phyloP scores from a whole-genome alignment of 2,797 vertebrate genomes.

The Clarias platycephalus region DNA sequence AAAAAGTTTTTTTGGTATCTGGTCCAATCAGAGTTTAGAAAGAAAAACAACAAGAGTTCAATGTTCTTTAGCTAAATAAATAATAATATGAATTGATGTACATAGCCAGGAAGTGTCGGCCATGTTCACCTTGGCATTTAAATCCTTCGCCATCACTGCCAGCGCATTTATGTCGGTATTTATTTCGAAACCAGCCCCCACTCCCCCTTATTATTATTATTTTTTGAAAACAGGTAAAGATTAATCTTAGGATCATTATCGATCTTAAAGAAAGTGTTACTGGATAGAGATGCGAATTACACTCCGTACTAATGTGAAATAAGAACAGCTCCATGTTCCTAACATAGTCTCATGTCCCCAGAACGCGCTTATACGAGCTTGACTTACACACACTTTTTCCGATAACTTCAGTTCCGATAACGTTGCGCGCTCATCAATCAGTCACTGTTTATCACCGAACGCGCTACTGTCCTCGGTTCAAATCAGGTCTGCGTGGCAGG shows the following conservation, averaged over 20 bases:
- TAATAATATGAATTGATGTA: neutral
- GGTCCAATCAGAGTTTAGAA: neutral
- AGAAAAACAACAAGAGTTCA: neutral
- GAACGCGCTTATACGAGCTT: neutral
- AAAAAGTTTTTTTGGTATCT: neutral
- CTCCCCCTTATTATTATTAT: no score
- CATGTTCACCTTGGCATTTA: neutral
- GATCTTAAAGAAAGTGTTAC: neutral
- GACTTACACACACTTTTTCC: no score
- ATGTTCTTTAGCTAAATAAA: neutral
- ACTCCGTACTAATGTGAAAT: neutral
- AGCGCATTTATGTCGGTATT: constrained; percentile 31
- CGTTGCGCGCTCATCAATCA: neutral
- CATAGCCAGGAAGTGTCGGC: neutral
- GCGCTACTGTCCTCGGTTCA: neutral
- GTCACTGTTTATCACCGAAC: neutral
- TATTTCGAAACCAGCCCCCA: neutral
- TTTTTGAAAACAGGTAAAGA: neutral
- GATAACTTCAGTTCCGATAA: neutral
- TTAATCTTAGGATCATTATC: neutral
- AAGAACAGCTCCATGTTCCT: neutral
- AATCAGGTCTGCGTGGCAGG: neutral
- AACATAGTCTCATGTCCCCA: neutral
- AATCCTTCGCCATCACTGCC: neutral
- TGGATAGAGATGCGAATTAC: neutral